These are phyloP conservation scores for Drosophila virilis DNA, from an alignment of 1,140 invertebrate species.

Conservation along the genomic window DNA sequence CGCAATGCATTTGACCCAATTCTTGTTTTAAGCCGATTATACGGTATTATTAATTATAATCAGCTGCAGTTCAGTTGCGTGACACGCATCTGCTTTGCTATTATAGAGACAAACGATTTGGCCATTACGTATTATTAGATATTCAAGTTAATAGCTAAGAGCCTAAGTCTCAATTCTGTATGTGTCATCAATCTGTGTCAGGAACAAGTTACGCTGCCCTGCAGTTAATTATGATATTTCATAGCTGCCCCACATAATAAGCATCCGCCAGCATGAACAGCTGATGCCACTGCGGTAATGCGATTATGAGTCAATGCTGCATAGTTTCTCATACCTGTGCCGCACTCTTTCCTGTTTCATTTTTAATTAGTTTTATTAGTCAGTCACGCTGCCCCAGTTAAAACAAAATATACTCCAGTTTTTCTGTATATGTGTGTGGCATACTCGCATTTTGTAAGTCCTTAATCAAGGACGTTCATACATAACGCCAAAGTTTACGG, in stretches of 20 bases:
- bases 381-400: background rate
- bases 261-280: background rate
- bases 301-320: slow-evolving; percentile 10
- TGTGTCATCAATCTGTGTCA: slow-evolving; percentile 15
- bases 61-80: background rate
- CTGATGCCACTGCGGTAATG: background rate
- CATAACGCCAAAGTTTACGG: slow-evolving; percentile 3
- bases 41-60: background rate
- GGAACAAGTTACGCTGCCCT: background rate
- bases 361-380: slow-evolving; percentile 15
- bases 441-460: background rate
- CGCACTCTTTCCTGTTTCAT: background rate
- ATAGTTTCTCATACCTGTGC: background rate
- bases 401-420: background rate
- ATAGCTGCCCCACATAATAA: background rate
- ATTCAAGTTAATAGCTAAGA: background rate
- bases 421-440: background rate
- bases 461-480: slow-evolving; percentile 18
- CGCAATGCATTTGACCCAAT: background rate
- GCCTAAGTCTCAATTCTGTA: background rate
- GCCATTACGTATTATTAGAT: background rate
- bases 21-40: background rate
- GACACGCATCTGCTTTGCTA: background rate
- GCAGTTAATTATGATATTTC: slow-evolving; percentile 25
- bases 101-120: background rate